Evolutionary conservation across 2,113 vertebrate species (phyloP), one percentile per base, ranked within the genome.

Genomic region (Zonotrichia leucophrys): DNA sequence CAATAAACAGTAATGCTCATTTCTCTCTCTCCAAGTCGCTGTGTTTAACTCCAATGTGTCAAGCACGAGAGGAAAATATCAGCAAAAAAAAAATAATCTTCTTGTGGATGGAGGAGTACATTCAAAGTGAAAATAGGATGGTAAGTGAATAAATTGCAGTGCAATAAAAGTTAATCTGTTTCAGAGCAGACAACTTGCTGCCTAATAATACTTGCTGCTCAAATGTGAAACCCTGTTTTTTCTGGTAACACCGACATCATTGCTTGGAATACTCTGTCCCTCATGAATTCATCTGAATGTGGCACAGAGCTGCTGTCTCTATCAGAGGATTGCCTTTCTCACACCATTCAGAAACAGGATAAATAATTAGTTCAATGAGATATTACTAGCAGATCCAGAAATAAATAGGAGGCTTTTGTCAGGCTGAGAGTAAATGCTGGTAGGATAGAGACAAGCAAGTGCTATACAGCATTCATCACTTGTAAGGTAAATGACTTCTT

Each of bases 401-500:
- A 97, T 81, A 96, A 85, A 90, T 87, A 55, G 76, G 94, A 95
- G 21, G 52, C 39, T 94, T 95, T 96, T 97, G 96, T 97, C 96
- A 97, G 96, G 80, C 94, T 97, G 94, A 98, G 88, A 97, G 67
- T 94, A 97, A 97, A 97, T 22, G 83, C 52, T 83, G 87, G 89
- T 59, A 83, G 94, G 92, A 97, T 66, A 94, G 27, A 97, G 96
- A 98, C 83, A 96, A 95, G 88, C 85, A 93, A 83, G 95, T 67
- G 92, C 97, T 97, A 90, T 87, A 92, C 66, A 96, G 95, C 96
- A 98, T 98, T 98, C 97, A 98, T 98, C 98, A 98, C 92, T 92
- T 76, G 80, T 92, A 96, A 98, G 98, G 97, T 98, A 98, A 98
- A 98, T 90, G 94, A 97, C 96, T 97, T 97, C 97, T 97, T 97